phyloP scores from a whole-genome alignment of 1,140 invertebrate species.

The Camponotus floridanus region DNA sequence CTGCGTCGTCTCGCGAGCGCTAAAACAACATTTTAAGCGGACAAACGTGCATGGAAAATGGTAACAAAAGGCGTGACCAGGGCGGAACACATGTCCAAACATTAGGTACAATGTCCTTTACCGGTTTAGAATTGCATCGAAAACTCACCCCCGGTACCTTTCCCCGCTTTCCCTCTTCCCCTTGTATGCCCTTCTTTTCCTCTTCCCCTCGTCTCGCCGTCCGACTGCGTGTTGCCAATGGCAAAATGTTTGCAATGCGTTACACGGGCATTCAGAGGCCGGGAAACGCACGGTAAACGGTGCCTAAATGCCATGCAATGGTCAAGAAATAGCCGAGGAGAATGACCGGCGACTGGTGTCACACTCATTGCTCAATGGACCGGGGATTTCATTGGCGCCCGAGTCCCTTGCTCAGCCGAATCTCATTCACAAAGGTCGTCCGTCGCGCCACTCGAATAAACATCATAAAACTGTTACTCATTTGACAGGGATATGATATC shows the following conservation, averaged over 20 bases:
- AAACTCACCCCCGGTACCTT: slow-evolving; percentile 36
- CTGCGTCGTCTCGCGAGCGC: slow-evolving; percentile 63
- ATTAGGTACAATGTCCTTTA: slow-evolving; percentile 83
- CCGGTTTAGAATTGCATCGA: slow-evolving; percentile 80
- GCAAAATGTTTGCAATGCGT: slow-evolving; percentile 85
- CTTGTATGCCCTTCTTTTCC: background rate
- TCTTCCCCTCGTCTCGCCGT: background rate
- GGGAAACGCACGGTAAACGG: slow-evolving; percentile 75
- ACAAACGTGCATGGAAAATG: slow-evolving; percentile 84
- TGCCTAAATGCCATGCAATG: slow-evolving; percentile 80
- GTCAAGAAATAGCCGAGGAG: slow-evolving; percentile 77
- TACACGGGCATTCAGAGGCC: slow-evolving; percentile 82
- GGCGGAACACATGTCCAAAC: slow-evolving; percentile 87
- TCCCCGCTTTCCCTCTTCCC: background rate
- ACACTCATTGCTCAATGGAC: slow-evolving; percentile 32
- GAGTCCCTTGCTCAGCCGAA: background rate
- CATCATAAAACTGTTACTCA: slow-evolving; percentile 43
- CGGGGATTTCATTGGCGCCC: slow-evolving; percentile 33
- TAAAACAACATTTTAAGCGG: slow-evolving; percentile 84
- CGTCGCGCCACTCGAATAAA: slow-evolving; percentile 31
- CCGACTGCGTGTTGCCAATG: slow-evolving; percentile 68
- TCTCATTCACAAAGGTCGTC: slow-evolving; percentile 24
- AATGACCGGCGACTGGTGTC: slow-evolving; percentile 66
- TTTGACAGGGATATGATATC: background rate
- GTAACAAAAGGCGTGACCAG: slow-evolving; percentile 86